These are phyloP conservation scores for Apaloderma vittatum DNA, from an alignment of 2,113 vertebrate species.

Conservation along the genomic window DNA sequence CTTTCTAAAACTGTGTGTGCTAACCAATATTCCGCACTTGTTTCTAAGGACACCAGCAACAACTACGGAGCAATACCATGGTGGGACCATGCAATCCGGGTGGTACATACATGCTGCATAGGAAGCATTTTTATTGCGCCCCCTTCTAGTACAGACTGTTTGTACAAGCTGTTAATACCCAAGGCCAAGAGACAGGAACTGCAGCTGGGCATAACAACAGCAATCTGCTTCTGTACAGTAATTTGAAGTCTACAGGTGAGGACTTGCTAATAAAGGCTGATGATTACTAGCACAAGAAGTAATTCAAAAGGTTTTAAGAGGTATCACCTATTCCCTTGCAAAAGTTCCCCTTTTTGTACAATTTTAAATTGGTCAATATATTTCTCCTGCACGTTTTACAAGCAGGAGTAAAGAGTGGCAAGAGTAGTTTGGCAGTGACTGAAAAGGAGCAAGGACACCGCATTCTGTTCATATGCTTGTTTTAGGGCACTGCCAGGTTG, in stretches of 20 bases:
- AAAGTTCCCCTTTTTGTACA: neutral
- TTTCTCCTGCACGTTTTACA: neutral
- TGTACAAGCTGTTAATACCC: neutral
- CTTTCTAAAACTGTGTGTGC: neutral
- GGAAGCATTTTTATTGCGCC: neutral
- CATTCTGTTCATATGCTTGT: neutral
- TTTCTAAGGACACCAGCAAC: neutral
- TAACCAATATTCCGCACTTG: neutral
- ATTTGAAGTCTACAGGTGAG: neutral
- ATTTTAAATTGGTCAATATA: neutral
- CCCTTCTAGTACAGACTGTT: neutral
- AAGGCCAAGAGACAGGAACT: neutral
- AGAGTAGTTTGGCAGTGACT: neutral
- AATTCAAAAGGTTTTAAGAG: neutral
- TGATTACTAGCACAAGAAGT: neutral
- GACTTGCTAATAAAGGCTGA: neutral
- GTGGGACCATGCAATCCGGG: neutral
- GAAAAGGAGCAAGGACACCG: neutral
- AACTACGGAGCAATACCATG: accelerated
- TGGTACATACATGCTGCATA: accelerated
- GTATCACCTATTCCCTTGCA: neutral
- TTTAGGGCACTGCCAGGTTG: neutral
- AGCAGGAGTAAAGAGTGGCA: neutral
- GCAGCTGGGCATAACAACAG: neutral
- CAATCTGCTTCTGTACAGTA: neutral